Conservation (phyloP, 2,888 invertebrate genomes). For the Tenthredo mesomela region DNA sequence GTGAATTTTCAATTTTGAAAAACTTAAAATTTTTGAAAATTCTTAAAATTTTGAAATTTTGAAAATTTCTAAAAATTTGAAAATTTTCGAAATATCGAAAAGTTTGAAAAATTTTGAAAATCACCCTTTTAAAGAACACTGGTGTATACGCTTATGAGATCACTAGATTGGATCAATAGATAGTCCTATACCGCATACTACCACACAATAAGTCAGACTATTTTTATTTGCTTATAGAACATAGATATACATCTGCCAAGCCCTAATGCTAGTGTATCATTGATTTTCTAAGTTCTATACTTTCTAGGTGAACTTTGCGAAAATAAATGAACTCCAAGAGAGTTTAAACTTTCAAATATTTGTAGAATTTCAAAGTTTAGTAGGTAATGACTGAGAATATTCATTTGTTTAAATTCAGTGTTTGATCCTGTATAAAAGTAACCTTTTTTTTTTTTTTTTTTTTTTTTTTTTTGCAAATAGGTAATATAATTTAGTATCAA, state of each 20-base stretch:
- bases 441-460: too few relatives aligned
- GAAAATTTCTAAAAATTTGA: too few relatives aligned
- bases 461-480: too few relatives aligned
- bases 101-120: too few relatives aligned
- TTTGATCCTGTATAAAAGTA: not conserved
- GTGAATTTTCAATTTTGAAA: too few relatives aligned
- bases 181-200: not conserved
- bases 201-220: not conserved
- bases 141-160: conserved; percentile 1
- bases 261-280: not conserved
- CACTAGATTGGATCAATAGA: conserved; percentile 37
- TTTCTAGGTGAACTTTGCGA: not conserved
- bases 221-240: conserved; percentile 26
- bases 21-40: too few relatives aligned
- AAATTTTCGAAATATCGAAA: too few relatives aligned
- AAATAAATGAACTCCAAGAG: conserved; percentile 10
- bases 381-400: not conserved
- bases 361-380: not conserved
- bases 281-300: conserved; percentile 38
- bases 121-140: too few relatives aligned
- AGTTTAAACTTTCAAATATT: not conserved
- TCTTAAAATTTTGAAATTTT: too few relatives aligned
- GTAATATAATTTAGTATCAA: conserved; percentile 49
- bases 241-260: conserved; percentile 13
- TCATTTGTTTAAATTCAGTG: not conserved